Percentiles rank a stretch among this genome's conserved stretches.
Evolutionary conservation across 2,888 invertebrate genomes (phyloP).

Genomic region (Papilio gigon): DNA sequence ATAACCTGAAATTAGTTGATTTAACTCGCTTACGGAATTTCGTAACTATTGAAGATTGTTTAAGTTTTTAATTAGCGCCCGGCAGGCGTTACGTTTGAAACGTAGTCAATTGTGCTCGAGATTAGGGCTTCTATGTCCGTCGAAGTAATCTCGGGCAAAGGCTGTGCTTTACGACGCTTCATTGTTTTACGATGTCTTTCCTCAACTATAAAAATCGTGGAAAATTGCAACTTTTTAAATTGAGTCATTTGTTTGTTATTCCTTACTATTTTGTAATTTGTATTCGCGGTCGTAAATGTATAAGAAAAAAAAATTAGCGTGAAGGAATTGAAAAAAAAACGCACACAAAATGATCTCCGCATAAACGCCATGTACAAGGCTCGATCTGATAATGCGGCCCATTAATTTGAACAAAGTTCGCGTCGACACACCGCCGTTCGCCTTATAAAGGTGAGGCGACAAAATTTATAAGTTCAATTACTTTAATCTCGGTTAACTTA

Average conservation of each 20-base stretch:
- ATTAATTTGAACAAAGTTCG: constrained; percentile 82
- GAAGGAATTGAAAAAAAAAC: constrained; percentile 69
- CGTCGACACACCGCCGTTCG: constrained; percentile 78
- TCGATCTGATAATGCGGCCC: constrained; percentile 81
- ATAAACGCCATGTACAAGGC: constrained; percentile 81
- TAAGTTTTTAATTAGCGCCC: constrained; percentile 75
- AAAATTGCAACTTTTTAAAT: constrained; percentile 42
- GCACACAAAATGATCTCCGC: constrained; percentile 80
- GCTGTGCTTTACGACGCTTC: constrained; percentile 61
- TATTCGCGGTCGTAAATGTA: constrained; percentile 52
- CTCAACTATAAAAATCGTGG: constrained; percentile 43
- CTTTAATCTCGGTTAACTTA: constrained; percentile 83
- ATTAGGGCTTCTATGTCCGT: constrained; percentile 63
- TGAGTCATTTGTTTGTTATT: constrained; percentile 28
- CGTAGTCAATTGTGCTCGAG: constrained; percentile 59
- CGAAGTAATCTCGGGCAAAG: constrained; percentile 62
- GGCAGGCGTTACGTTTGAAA: constrained; percentile 59
- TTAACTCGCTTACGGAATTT: constrained; percentile 75
- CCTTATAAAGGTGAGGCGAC: constrained; percentile 82
- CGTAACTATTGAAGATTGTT: constrained; percentile 75
- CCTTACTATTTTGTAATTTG: constrained; percentile 46
- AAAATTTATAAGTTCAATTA: constrained; percentile 84
- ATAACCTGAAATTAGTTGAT: constrained; percentile 75
- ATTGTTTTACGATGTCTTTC: constrained; percentile 63
- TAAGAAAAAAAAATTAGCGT: constrained; percentile 57